Conservation (phyloP, 2,113 vertebrate genomes). For the Actenoides hombroni region DNA sequence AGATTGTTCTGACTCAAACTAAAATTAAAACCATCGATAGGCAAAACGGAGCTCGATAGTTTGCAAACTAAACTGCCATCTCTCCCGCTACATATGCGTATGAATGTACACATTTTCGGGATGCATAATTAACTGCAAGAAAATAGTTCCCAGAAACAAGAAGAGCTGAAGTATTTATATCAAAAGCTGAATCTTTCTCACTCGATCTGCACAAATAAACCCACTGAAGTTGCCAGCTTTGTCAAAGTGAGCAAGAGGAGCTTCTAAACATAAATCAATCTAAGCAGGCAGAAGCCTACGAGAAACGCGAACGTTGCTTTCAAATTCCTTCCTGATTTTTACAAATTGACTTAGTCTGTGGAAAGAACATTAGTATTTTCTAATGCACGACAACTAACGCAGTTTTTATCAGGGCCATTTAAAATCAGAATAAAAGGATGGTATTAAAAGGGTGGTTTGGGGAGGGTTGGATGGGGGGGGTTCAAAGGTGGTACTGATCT, state of each 20-base stretch:
- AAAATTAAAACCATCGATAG: neutral
- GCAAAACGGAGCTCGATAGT: neutral
- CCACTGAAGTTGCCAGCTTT: slow-evolving; percentile 41
- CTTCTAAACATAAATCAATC: slow-evolving; percentile 26
- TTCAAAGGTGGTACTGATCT: neutral
- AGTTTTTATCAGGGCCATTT: neutral
- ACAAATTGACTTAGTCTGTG: neutral
- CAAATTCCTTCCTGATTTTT: neutral
- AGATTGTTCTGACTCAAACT: neutral
- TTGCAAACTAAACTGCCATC: slow-evolving; percentile 43
- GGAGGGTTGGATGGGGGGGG: no score
- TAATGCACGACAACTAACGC: neutral
- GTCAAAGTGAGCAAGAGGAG: slow-evolving; percentile 34
- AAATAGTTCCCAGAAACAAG: slow-evolving; percentile 43
- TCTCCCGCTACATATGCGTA: slow-evolving; percentile 13
- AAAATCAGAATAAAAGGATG: neutral
- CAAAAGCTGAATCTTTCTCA: slow-evolving; percentile 38
- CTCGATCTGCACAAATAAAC: slow-evolving; percentile 42
- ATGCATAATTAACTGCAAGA: slow-evolving; percentile 44
- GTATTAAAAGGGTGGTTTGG: neutral
- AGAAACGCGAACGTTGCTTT: neutral
- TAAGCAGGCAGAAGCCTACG: neutral
- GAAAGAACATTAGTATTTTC: neutral
- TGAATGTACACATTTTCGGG: slow-evolving; percentile 21
- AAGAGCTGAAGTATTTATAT: slow-evolving; percentile 40